Conservation (phyloP, 2,888 invertebrate species). For the Eristalis arbustorum region DNA sequence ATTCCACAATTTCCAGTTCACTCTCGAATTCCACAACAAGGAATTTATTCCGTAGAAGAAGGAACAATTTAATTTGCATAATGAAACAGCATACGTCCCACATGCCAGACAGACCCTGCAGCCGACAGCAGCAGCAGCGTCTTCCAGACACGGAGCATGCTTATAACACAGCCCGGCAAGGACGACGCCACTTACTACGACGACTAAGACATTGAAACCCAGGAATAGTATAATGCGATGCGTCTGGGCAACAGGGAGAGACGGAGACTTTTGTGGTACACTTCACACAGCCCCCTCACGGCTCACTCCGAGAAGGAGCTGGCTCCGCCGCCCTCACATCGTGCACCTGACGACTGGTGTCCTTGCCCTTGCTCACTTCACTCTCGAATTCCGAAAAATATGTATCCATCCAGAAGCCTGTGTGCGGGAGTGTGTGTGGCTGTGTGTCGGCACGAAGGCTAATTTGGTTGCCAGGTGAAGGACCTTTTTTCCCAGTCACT, state of each 20-base stretch:
- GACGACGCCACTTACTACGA: constrained; percentile 20
- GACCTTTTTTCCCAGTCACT: constrained; percentile 43
- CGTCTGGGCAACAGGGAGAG: neutral
- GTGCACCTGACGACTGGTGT: neutral
- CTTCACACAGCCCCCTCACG: constrained; percentile 2
- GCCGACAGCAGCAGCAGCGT: neutral
- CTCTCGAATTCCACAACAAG: neutral
- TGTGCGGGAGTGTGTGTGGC: neutral
- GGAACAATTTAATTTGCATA: constrained; percentile 20
- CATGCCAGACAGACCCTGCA: neutral
- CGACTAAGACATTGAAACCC: constrained; percentile 3
- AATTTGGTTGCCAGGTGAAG: constrained; percentile 63
- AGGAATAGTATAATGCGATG: neutral
- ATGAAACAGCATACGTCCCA: neutral
- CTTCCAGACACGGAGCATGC: constrained; percentile 5
- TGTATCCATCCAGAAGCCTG: neutral
- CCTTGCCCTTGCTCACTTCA: constrained; percentile 54
- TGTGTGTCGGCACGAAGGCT: constrained; percentile 21
- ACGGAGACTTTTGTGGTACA: constrained; percentile 1
- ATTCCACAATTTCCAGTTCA: neutral
- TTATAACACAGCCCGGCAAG: constrained; percentile 6
- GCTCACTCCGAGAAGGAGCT: neutral
- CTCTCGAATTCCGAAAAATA: constrained; percentile 23
- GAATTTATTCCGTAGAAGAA: neutral
- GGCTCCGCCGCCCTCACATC: neutral